Percentiles rank a stretch among this genome's conserved stretches.
These are phyloP conservation scores for Notolepis coatsorum DNA, from an alignment of 2,797 vertebrate species.

Conservation along the genomic window DNA sequence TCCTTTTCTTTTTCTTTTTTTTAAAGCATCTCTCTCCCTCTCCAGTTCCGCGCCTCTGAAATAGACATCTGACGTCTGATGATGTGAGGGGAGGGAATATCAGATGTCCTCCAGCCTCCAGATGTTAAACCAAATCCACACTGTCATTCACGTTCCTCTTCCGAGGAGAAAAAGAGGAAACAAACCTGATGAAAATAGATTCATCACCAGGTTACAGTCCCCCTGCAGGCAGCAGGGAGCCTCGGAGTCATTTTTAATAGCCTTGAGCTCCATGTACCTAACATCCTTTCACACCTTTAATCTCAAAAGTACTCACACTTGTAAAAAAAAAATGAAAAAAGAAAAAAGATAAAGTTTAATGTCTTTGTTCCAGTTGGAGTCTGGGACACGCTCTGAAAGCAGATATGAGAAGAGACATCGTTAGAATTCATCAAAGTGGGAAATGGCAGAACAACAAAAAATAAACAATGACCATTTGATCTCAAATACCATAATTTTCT, in stretches of 20 bases:
- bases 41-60: constrained; percentile 34
- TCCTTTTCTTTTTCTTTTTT: too few species aligned
- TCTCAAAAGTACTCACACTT: constrained; percentile 62
- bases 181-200: constrained; percentile 59
- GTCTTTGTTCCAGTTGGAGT: constrained; percentile 71
- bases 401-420: constrained; percentile 30
- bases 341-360: constrained; percentile 61
- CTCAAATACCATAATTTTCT: too few species aligned
- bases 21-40: constrained; percentile 39
- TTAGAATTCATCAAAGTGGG: constrained; percentile 5
- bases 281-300: constrained; percentile 73
- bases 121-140: constrained; percentile 61
- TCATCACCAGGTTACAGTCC: constrained; percentile 73
- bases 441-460: constrained; percentile 4
- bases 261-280: constrained; percentile 69
- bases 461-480: too few species aligned
- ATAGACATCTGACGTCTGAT: constrained; percentile 43
- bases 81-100: constrained; percentile 40
- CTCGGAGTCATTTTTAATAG: constrained; percentile 50
- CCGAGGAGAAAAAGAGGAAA: constrained; percentile 44
- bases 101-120: constrained; percentile 48
- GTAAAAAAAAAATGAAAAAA: constrained; percentile 65
- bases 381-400: constrained; percentile 61
- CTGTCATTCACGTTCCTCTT: constrained; percentile 55
- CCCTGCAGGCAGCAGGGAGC: constrained; percentile 66